Evolutionary conservation across 2,888 invertebrate species (phyloP), one percentile per base, ranked within the genome.

Genomic region (Synanthedon andrenaeformis): DNA sequence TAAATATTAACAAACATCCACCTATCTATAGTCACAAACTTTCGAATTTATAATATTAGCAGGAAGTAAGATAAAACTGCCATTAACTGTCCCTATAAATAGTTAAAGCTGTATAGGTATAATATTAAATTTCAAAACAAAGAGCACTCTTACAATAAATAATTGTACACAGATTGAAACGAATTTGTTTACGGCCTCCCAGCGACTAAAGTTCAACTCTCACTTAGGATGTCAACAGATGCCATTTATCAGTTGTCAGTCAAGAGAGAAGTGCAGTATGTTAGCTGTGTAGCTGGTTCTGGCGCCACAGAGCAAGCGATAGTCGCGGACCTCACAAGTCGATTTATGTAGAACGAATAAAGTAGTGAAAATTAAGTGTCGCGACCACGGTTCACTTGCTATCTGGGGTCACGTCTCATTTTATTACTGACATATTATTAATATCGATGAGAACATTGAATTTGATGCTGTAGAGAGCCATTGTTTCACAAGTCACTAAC

Each of bases 331-430:
- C 83, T 75, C 83, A 84, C 83, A 84, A 82, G 83, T 70, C 63
- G 83, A 62, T 63, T 59, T 72, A 79, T 79, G 72, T 83, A 73
- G 79, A 79, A 74, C 82, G 74, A 67, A 79, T 81, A 79, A 76
- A 82, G 74, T 80, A 79, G 79, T 81, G 84, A 84, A 85, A 85
- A 83, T 84, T 76, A 84, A 83, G 81, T 84, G 83, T 83, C 72
- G 73, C 69, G 70, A 67, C 69, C 68, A 72, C 72, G 74, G 82
- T 72, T 80, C 84, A 76, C 61, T 64, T 67, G 63, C 67, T 86
- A 86, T 85, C 86, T 65, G 54, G 63, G 84, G 86, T 83, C 86
- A 78, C 69, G 78, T 79, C 79, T 74, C 69, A 80, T 79, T 84
- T 82, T 82, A 84, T 84, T 82, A 74, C 74, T 78, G 81, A 80